Evolutionary conservation across 2,797 vertebrate species (phyloP).

Genomic region (Limnodromus scolopaceus): DNA sequence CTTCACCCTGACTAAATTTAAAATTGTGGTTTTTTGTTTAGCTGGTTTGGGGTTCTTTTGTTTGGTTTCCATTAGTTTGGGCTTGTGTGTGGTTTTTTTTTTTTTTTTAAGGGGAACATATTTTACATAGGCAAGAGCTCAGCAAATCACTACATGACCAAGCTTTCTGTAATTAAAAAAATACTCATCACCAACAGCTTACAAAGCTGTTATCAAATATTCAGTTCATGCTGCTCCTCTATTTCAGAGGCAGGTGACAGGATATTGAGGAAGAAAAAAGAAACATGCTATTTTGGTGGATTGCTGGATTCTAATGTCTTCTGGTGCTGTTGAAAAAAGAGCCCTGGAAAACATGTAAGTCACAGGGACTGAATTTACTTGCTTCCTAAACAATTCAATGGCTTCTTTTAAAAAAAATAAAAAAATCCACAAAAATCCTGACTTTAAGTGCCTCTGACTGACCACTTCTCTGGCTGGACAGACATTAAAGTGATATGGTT

Average conservation of each 20-base stretch:
- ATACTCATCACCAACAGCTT: not conserved
- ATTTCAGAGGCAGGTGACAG: not conserved
- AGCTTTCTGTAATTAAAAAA: not conserved
- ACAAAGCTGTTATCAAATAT: not conserved
- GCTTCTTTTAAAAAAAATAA: not conserved
- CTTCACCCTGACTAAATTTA: not conserved
- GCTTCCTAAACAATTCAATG: not conserved
- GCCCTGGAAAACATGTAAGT: not conserved
- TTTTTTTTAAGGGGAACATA: not conserved
- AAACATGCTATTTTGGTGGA: not conserved
- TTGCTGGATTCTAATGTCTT: not conserved
- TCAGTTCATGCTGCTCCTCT: not conserved
- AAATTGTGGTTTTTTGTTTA: not conserved
- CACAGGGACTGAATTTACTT: not conserved
- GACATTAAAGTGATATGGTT: not conserved
- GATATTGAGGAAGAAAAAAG: not conserved
- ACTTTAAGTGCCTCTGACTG: not conserved
- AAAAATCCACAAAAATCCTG: not conserved
- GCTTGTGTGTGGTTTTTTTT: not conserved
- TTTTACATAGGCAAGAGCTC: not conserved
- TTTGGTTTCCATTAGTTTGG: not conserved
- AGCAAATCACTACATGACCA: not conserved
- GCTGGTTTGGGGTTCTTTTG: not conserved
- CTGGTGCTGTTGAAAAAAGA: not conserved
- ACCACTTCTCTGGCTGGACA: not conserved